phyloP scores from a whole-genome alignment of 2,888 invertebrate species.

The Cylloceria caligata region DNA sequence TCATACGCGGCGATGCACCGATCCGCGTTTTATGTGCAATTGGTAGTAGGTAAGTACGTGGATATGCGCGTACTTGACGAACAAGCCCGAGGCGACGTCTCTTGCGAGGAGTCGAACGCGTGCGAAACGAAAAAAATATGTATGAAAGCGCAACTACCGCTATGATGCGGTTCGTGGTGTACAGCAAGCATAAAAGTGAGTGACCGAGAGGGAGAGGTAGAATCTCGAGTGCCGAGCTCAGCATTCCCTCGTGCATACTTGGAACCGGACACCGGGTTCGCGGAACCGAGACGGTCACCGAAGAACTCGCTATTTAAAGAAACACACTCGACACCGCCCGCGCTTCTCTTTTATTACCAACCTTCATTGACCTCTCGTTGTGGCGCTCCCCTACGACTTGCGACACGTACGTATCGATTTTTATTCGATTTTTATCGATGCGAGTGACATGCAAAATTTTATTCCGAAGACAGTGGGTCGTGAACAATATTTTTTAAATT shows the following conservation, averaged over 20 bases:
- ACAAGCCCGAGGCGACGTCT: conserved; percentile 3
- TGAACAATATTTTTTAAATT: neutral
- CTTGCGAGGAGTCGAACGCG: conserved; percentile 55
- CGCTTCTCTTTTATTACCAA: conserved; percentile 70
- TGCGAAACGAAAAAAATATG: conserved; percentile 25
- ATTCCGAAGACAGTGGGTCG: neutral
- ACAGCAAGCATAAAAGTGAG: conserved; percentile 35
- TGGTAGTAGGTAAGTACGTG: neutral
- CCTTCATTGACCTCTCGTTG: conserved; percentile 73
- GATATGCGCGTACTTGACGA: conserved; percentile 10
- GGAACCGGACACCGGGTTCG: conserved; percentile 77
- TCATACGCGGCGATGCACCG: conserved; percentile 15
- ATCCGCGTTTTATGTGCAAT: conserved; percentile 25
- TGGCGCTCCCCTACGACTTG: conserved; percentile 42
- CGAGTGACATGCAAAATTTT: neutral
- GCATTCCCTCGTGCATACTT: conserved; percentile 75
- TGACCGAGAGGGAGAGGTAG: conserved; percentile 47
- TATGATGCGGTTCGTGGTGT: conserved; percentile 27
- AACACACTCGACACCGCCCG: conserved; percentile 69
- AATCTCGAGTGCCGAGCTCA: conserved; percentile 55
- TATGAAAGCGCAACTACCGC: conserved; percentile 56
- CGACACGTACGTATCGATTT: conserved; percentile 32
- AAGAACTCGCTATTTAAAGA: conserved; percentile 77
- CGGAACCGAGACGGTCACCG: conserved; percentile 76
- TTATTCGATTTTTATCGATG: conserved; percentile 1